Conservation (phyloP, 2,113 vertebrate species). For the Spea multiplicata region DNA sequence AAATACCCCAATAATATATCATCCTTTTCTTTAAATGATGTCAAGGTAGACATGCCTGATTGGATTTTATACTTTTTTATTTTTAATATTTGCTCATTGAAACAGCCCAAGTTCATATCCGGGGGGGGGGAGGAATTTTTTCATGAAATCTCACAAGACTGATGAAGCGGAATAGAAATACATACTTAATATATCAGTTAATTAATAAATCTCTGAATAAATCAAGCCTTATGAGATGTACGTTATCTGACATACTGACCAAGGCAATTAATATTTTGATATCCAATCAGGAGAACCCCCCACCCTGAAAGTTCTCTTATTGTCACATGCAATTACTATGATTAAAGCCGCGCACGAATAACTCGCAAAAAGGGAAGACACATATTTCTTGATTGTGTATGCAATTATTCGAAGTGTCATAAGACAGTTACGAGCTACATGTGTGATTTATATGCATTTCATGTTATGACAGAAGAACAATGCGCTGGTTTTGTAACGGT, state of each 20-base stretch:
- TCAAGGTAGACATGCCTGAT: too few relatives aligned
- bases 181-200: too few relatives aligned
- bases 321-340: conserved; percentile 3
- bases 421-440: conserved; percentile 31
- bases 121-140: too few relatives aligned
- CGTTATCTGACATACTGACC: background rate
- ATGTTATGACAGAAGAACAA: background rate
- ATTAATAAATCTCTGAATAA: background rate
- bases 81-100: too few relatives aligned
- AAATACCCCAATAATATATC: too few relatives aligned
- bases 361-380: conserved; percentile 16
- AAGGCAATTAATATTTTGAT: background rate
- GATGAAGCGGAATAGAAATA: too few relatives aligned
- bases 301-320: background rate
- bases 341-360: background rate
- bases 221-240: background rate
- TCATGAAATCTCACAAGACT: too few relatives aligned
- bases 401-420: background rate
- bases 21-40: too few relatives aligned
- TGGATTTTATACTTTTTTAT: too few relatives aligned
- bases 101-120: too few relatives aligned
- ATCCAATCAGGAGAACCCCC: background rate
- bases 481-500: background rate
- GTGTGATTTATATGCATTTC: conserved; percentile 40
- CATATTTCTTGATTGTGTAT: conserved; percentile 33